These are phyloP conservation scores for Lepus americanus DNA, from an alignment of 2,113 vertebrate species.

Conservation along the genomic window DNA sequence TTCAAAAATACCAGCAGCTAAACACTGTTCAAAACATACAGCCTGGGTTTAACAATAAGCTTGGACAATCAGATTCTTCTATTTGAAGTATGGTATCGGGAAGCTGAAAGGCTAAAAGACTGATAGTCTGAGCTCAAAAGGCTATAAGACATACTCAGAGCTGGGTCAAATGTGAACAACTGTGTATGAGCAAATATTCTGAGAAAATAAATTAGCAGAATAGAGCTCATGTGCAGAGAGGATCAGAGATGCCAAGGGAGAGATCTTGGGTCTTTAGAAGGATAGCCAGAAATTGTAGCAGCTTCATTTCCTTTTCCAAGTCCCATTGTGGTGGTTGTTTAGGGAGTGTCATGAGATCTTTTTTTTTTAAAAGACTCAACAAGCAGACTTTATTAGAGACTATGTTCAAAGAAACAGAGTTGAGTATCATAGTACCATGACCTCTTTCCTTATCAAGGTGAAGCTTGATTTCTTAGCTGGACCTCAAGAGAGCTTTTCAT, in stretches of 20 bases:
- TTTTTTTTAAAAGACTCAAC: not conserved
- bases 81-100: not conserved
- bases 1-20: no score
- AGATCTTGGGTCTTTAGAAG: not conserved
- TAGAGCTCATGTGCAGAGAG: not conserved
- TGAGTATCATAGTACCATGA: not conserved
- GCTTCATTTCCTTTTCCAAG: not conserved
- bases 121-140: not conserved
- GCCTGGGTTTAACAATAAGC: not conserved
- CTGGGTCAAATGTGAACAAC: not conserved
- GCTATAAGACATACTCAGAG: not conserved
- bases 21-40: not conserved
- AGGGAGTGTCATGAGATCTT: not conserved
- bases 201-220: slow-evolving; percentile 21
- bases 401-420: slow-evolving; percentile 46
- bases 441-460: slow-evolving; percentile 50
- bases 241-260: not conserved
- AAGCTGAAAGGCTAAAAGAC: not conserved
- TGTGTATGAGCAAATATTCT: not conserved
- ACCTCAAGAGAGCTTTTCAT: not conserved
- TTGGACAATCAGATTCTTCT: slow-evolving; percentile 1
- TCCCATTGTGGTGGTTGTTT: not conserved
- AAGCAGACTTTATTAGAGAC: not conserved
- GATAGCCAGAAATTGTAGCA: not conserved
- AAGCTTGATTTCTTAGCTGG: not conserved